Conservation (phyloP, 64 coral and sea anemone genomes). For the Hydrozoanthus tunicans region DNA sequence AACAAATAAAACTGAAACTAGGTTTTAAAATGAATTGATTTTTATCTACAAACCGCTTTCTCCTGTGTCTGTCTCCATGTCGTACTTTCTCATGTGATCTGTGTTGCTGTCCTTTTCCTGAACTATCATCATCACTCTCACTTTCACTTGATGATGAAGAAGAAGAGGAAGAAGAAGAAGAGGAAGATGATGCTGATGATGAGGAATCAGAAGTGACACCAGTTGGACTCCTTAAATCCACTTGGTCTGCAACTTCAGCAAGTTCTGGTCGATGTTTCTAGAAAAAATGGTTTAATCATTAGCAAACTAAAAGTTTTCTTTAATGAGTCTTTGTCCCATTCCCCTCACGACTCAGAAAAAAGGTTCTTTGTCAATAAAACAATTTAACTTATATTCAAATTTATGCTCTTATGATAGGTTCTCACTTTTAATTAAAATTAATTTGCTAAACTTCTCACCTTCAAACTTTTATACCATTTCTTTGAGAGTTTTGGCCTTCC, state of each 20-base stretch:
- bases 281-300: not conserved
- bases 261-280: conserved; percentile 89
- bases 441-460: conserved; percentile 55
- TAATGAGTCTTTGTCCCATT: not conserved
- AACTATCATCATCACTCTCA: conserved; percentile 64
- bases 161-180: conserved; percentile 67
- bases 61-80: conserved; percentile 40
- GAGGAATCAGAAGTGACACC: conserved; percentile 87
- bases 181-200: conserved; percentile 86
- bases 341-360: not conserved
- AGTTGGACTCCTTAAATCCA: conserved; percentile 77
- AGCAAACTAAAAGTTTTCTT: not conserved
- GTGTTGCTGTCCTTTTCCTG: conserved; percentile 49
- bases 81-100: conserved; percentile 6
- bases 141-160: conserved; percentile 60
- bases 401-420: not conserved
- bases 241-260: conserved; percentile 66
- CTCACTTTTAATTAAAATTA: not conserved
- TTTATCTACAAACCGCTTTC: conserved; percentile 23
- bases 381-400: too few species aligned
- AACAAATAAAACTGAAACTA: too few species aligned
- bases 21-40: not conserved
- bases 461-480: conserved; percentile 88
- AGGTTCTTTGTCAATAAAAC: too few species aligned
- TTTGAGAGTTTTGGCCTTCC: conserved; percentile 94